phyloP scores from a whole-genome alignment of 1,140 invertebrate species.

The Bursaphelenchus mucronatus region DNA sequence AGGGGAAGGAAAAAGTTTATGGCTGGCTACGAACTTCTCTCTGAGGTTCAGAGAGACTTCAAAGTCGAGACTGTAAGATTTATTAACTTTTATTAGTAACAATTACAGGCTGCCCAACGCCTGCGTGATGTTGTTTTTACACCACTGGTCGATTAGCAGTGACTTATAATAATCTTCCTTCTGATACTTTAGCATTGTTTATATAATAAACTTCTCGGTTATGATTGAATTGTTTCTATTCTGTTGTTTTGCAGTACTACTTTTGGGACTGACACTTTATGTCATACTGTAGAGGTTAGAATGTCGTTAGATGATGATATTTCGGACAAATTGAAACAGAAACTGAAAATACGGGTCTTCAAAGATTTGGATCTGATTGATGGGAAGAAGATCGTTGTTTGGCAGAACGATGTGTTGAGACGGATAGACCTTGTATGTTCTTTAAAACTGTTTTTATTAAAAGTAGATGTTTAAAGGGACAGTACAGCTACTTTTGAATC shows the following conservation, averaged over 20 bases:
- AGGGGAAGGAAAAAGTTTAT: constrained; percentile 15
- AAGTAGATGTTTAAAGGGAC: too few species aligned
- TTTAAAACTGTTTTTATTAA: background rate
- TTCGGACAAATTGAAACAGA: too few species aligned
- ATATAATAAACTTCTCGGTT: too few species aligned
- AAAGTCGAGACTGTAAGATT: constrained; percentile 1
- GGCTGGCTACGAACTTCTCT: constrained; percentile 18
- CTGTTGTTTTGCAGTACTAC: too few species aligned
- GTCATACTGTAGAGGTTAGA: too few species aligned
- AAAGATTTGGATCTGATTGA: constrained; percentile 12
- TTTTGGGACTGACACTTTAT: too few species aligned
- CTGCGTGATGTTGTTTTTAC: constrained; percentile 12
- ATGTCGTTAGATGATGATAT: too few species aligned
- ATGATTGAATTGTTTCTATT: too few species aligned
- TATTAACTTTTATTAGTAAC: background rate
- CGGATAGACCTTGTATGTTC: constrained; percentile 14
- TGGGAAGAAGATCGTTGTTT: constrained; percentile 18
- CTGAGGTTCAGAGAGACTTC: constrained; percentile 16
- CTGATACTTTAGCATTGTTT: too few species aligned
- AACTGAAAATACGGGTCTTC: background rate
- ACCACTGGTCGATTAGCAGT: too few species aligned
- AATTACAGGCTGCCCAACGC: constrained; percentile 20
- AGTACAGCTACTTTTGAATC: too few species aligned
- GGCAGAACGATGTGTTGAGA: background rate
- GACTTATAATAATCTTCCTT: too few species aligned